phyloP scores from a whole-genome alignment of 2,797 vertebrate species.

The Semaprochilodus insignis region DNA sequence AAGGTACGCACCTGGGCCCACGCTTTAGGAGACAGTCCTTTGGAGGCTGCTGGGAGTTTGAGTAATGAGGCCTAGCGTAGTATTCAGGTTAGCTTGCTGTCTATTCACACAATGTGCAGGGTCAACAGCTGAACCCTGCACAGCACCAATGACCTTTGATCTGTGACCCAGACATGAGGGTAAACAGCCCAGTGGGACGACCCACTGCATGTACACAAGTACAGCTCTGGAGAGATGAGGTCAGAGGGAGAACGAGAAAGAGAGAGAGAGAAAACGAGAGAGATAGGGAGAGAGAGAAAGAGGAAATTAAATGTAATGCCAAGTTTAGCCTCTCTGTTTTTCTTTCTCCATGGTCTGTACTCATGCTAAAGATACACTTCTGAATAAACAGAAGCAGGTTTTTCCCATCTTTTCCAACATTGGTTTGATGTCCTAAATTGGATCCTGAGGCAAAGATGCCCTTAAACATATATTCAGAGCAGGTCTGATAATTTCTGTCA shows the following conservation, averaged over 20 bases:
- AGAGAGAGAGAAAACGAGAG: too few species aligned
- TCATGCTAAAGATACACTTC: neutral
- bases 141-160: conserved; percentile 27
- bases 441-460: neutral
- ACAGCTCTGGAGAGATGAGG: conserved; percentile 13
- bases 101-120: conserved; percentile 21
- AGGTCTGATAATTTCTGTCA: too few species aligned
- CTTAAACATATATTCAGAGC: too few species aligned
- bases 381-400: neutral
- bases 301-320: conserved; percentile 24
- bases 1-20: neutral
- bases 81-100: neutral
- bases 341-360: neutral
- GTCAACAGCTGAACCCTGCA: conserved; percentile 10
- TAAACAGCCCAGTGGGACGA: conserved; percentile 21
- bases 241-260: neutral
- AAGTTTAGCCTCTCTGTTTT: conserved; percentile 12
- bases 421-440: neutral
- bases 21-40: conserved; percentile 9
- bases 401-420: neutral
- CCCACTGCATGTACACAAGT: neutral
- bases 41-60: neutral
- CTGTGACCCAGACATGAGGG: conserved; percentile 41
- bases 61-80: conserved; percentile 13
- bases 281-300: neutral